Conservation (phyloP, 2,113 vertebrate species). For the Diphyllodes magnificus region DNA sequence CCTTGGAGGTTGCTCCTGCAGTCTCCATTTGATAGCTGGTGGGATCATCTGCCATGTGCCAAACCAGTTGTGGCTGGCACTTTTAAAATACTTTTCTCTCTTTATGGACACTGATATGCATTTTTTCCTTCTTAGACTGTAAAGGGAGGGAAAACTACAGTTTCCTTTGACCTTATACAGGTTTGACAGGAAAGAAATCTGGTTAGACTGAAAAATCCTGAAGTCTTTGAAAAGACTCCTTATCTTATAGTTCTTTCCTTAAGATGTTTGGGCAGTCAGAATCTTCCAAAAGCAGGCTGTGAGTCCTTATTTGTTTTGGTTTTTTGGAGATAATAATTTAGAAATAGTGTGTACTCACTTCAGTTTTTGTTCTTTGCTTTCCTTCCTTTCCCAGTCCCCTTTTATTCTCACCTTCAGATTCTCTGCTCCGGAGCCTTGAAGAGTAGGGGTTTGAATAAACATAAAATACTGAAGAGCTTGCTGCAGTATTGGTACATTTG, state of each 20-base stretch:
- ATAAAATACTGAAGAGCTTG: background rate
- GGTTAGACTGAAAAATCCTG: background rate
- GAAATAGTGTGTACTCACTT: background rate
- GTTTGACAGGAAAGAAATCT: background rate
- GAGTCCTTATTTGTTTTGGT: background rate
- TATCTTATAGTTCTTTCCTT: background rate
- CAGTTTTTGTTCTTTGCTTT: background rate
- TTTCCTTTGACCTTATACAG: background rate
- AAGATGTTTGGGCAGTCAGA: background rate
- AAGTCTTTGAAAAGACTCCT: background rate
- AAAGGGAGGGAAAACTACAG: background rate
- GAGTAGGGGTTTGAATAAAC: conserved; percentile 1
- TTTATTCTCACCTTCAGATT: background rate
- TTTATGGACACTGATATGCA: background rate
- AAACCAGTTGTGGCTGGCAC: background rate
- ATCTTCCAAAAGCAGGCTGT: background rate
- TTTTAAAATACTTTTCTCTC: background rate
- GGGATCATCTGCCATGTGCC: background rate
- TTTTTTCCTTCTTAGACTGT: background rate
- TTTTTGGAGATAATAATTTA: background rate
- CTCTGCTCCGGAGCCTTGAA: background rate
- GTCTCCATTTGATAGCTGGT: background rate
- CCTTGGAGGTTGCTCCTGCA: background rate
- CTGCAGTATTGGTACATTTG: background rate
- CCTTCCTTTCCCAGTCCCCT: background rate